Base-by-base conservation (phyloP, 2,888 invertebrate genomes). In the Dinocampus coccinellae region DNA sequence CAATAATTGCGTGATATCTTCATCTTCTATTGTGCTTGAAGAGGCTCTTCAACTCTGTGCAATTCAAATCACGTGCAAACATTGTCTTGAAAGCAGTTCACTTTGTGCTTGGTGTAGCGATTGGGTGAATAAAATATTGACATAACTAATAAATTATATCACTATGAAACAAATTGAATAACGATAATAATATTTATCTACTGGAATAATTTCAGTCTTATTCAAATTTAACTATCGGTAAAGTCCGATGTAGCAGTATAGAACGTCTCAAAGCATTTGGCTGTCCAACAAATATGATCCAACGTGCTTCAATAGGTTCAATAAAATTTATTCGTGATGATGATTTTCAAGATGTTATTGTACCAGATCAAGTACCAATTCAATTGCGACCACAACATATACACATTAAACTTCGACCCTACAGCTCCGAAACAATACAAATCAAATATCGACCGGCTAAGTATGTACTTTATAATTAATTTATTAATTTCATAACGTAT, bases 361-460 rank as follows among this genome's bases (percentile, higher is more conserved):
- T 64, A 11, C 78, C 88, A 0, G 81, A 86, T 9, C 88, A 88
- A 52, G 87, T 89, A 16, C 90, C 91, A 2, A 89, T 92, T 60
- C 94, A 94, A 84, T 90, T 94, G 61, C 91, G 89, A 77, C 93
- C 93, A 1, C 93, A 94, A 84, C 89, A 85, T 75, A 87, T 92
- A 24, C 89, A 88, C 39, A 81, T 93, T 0, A 90, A 90, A 67
- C 86, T 94, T 36, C 90, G 92, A 80, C 91, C 91, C 82, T 92
- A 90, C 22, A 90, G 91, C 78, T 90, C 91, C 0, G 88, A 90
- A 78, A 91, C 89, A 76, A 86, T 94, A 55, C 89, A 90, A 75
- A 90, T 94, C 76, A 88, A 90, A n/a, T 94, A 92, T 82, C 90
- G 93, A 65, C 93, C 95, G 64, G 95, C 96, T 10, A 83, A 80